Evolutionary conservation across 2,888 invertebrate species (phyloP), one percentile per base, ranked within the genome.

Genomic region (Pandemis corylana): DNA sequence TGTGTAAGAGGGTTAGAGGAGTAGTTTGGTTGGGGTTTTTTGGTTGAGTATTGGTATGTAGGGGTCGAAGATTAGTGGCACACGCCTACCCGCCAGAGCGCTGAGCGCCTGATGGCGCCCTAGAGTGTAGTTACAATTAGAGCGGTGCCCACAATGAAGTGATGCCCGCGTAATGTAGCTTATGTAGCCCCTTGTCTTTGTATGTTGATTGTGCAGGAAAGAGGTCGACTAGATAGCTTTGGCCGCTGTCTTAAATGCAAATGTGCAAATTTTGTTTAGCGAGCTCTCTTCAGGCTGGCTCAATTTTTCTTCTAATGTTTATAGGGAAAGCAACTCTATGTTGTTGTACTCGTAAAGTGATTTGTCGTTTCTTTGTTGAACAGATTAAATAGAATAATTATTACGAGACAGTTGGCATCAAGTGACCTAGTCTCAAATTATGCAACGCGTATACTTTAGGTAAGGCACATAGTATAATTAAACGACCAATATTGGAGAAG

Each of bases 71-170:
- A 94, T 94, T 93, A 94, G 94, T 94, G 91, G 93, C 92, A 83
- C 92, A 92, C 94, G 94, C 94, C 94, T 93, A 94, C 93, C 86
- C 89, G 90, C 80, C 90, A 88, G 89, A 90, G 92, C 93, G 94
- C 94, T 94, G 94, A 93, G 94, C 94, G 93, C 87, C 88, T 90
- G 93, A 95, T 94, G 90, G 91, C 82, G 89, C 95, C 94, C 94
- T 86, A 85, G 94, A 93, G 95, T 93, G 93, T 94, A 94, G 90
- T 95, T 94, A 94, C 94, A 94, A 94, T 94, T 94, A 94, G 94
- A 93, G 86, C 89, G 90, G 91, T 91, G 90, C 92, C 94, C 94
- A 91, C 94, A 94, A 94, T 93, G 94, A 94, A 94, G 94, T 94
- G 94, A 94, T 90, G 92, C 89, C 83, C 88, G 88, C 89, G 92